Base-by-base conservation (phyloP, 2,797 vertebrate species). In the Enteromius radiatus region DNA sequence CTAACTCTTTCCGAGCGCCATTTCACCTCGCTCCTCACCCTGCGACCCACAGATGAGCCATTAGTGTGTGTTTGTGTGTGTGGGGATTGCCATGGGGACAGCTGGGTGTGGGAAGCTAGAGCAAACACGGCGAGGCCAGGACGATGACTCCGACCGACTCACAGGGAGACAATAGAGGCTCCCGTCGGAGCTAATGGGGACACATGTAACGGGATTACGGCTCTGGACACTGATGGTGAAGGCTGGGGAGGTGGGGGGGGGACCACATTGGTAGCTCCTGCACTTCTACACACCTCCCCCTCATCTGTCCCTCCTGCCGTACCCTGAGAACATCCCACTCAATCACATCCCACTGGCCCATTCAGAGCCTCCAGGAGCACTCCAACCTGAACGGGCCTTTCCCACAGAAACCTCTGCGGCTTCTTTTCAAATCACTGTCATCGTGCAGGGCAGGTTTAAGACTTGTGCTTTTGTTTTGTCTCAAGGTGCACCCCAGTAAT, bases 121-220 rank as follows among this genome's bases (percentile, higher is more conserved):
- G 91, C 88, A 92, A 93, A 94, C 91, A 92, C 91, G 92, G 89
- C 89, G 74, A 88, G 79, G 78, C 84, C 61, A 84, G 90, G 89
- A 92, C 91, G 91, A 87, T 91, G 92, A 93, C 93, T 94, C 91
- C 89, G 65, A 78, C 90, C 91, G 91, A 92, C 91, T 90, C 89
- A 87, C 88, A 2, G 65, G 82, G 80, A 85, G 86, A 95, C 94
- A 94, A 95, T 91, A 88, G 91, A 65, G 1, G 88, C 83, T 77
- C 91, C 93, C 91, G 91, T 92, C 92, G 92, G 92, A 85, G 87
- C 92, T 93, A 93, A 95, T 93, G 91, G 90, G 91, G 91, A 92
- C 91, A 90, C 90, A 94, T 93, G 91, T 92, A 93, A 95, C 91
- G 76, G 89, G 91, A 94, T 93, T 93, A 94, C 90, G 87, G 84